Percentiles rank a stretch among this genome's conserved stretches.
Conservation (phyloP, 2,888 invertebrate genomes). For the Tanypteryx hageni region DNA sequence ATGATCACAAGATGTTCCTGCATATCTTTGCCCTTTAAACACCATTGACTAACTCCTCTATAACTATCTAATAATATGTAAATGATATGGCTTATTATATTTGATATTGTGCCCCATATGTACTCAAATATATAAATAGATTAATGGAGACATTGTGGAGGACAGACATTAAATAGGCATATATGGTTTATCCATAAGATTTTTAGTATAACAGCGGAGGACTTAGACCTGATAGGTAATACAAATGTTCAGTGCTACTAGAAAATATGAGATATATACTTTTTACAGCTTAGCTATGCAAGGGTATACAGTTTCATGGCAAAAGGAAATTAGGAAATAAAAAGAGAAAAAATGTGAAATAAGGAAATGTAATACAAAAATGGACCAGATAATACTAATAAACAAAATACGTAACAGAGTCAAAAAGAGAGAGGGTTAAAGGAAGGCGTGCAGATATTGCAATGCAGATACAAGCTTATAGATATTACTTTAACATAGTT, state of each 20-base stretch:
- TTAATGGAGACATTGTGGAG: constrained; percentile 63
- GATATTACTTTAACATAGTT: not conserved
- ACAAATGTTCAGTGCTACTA: constrained; percentile 54
- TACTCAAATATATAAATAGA: constrained; percentile 56
- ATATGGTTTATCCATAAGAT: constrained; percentile 59
- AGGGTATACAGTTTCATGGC: constrained; percentile 57
- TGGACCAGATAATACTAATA: constrained; percentile 34
- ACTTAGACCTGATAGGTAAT: constrained; percentile 47
- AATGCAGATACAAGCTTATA: constrained; percentile 50
- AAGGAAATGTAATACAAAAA: constrained; percentile 36
- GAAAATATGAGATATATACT: constrained; percentile 59
- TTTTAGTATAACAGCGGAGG: constrained; percentile 58
- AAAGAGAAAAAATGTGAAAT: constrained; percentile 37
- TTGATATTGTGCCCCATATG: constrained; percentile 60
- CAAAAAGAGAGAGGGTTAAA: constrained; percentile 23
- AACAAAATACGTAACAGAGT: constrained; percentile 25
- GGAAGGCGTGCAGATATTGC: constrained; percentile 61
- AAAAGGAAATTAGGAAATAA: constrained; percentile 30
- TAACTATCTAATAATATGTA: constrained; percentile 55
- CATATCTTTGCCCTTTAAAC: constrained; percentile 42
- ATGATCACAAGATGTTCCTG: constrained; percentile 63
- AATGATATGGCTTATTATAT: constrained; percentile 64
- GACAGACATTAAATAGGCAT: constrained; percentile 64
- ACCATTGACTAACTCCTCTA: constrained; percentile 51
- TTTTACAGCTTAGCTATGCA: constrained; percentile 62